Conservation (phyloP, 2,797 vertebrate species). For the Tiaroga cobitis region DNA sequence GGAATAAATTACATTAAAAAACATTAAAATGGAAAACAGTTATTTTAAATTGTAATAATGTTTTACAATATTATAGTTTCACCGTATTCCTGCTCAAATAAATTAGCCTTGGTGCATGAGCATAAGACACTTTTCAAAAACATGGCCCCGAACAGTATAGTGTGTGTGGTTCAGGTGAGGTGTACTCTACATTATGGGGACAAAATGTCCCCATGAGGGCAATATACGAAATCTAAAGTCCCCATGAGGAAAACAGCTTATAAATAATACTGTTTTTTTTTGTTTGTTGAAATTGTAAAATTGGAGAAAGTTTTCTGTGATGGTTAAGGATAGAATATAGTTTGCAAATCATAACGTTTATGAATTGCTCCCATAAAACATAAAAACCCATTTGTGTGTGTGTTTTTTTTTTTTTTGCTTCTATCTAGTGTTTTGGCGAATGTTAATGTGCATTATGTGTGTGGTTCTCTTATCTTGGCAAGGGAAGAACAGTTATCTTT, state of each 20-base stretch:
- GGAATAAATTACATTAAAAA: not conserved
- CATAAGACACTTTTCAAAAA: not conserved
- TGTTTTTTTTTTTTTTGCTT: not conserved
- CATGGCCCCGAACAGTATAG: too few relatives aligned
- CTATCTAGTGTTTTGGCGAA: not conserved
- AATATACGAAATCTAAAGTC: not conserved
- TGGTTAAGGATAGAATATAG: not conserved
- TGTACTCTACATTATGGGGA: too few relatives aligned
- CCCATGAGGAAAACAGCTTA: not conserved
- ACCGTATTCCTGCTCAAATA: not conserved
- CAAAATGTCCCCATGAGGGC: too few relatives aligned
- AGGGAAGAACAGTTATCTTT: slow-evolving; percentile 37
- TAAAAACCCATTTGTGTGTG: not conserved
- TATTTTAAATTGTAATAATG: too few relatives aligned
- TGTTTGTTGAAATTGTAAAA: not conserved
- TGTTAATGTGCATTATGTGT: slow-evolving; percentile 4
- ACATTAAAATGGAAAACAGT: not conserved
- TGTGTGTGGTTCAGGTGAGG: too few relatives aligned
- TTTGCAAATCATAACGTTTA: not conserved
- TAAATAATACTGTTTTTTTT: not conserved
- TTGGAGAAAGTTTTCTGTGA: not conserved
- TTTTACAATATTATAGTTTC: not conserved
- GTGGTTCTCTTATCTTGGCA: slow-evolving; percentile 16
- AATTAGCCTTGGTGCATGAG: not conserved
- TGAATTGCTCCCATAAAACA: not conserved